Evolutionary conservation across 2,797 vertebrate species (phyloP), one percentile per base, ranked within the genome.

Genomic region (Onychomys torridus): DNA sequence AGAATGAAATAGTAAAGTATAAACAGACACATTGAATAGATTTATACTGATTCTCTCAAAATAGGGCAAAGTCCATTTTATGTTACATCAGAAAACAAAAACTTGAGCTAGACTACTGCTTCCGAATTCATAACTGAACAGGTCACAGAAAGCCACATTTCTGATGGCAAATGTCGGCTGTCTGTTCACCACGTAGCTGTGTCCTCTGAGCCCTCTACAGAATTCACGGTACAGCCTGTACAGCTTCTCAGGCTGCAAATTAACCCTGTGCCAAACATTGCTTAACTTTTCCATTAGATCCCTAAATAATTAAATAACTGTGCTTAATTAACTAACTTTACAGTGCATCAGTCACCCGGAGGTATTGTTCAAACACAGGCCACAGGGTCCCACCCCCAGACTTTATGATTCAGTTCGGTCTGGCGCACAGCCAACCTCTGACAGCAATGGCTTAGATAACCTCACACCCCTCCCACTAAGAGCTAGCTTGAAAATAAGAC

Each of bases 181-280:
- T 40, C 46, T 9, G 43, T 73, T 84, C 21, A 32, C 55, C 14
- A 79, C 34, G 37, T 17, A 40, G 65, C 10, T 77, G 55, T 32
- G 29, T 52, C 78, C 75, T 94, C 61, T 73, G 71, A 71, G 65
- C 37, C 43, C 59, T 73, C 25, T 59, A 55, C 65, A 93, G 52
- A 93, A 96, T 84, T 76, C 59, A 90, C 0, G 73, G 23, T 17
- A 59, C 13, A 87, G 29, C 23, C 40, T 61, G 12, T 2, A n/a
- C 40, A 79, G 59, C 14, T 88, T 65, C 57, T 73, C 43, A 55
- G 86, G 37, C 13, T 95, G 0, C 67, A 93, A 81, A 90, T 76
- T 76, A 96, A 95, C 95, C 84, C 55, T 7, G 6, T 71, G 77
- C 65, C 73, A n/a, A 90, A 69, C n/a, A 14, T 11, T 84, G 83